Conservation (phyloP, 92 coral and sea anemone species). For the Bergia sp. region DNA sequence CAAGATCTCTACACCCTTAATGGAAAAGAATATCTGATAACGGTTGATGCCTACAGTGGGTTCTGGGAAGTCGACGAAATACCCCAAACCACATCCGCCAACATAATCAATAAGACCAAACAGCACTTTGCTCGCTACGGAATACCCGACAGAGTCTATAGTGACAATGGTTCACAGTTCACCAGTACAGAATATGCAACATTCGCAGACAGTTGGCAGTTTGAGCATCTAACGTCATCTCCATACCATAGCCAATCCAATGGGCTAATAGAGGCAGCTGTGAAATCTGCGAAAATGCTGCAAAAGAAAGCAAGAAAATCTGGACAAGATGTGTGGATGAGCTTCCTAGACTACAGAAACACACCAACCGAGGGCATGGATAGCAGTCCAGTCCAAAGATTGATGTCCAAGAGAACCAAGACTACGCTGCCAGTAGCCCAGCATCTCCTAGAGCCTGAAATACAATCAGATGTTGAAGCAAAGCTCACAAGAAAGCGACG, state of each 20-base stretch:
- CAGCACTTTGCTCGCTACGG: slow-evolving; percentile 33
- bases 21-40: slow-evolving; percentile 18
- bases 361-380: slow-evolving; percentile 43
- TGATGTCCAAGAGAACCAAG: background rate
- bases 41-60: slow-evolving; percentile 20
- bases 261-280: slow-evolving; percentile 44
- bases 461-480: no score
- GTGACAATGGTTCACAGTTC: slow-evolving; percentile 47
- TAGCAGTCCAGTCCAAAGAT: slow-evolving; percentile 16
- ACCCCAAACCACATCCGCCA: background rate
- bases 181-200: slow-evolving; percentile 17
- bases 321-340: background rate
- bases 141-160: slow-evolving; percentile 30
- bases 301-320: slow-evolving; percentile 29
- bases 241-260: slow-evolving; percentile 41
- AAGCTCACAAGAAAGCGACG: no score
- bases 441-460: no score
- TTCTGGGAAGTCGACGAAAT: slow-evolving; percentile 35
- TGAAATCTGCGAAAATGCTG: slow-evolving; percentile 26
- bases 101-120: background rate
- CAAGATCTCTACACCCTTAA: slow-evolving; percentile 5
- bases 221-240: slow-evolving; percentile 34
- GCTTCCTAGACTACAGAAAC: slow-evolving; percentile 19
- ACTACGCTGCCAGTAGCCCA: slow-evolving; percentile 32
- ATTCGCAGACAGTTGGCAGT: slow-evolving; percentile 36